A percentile compares a stretch with the other conserved stretches of the same genome.
Evolutionary conservation across 2,797 vertebrate genomes (phyloP).

Genomic region (Pterois miles): DNA sequence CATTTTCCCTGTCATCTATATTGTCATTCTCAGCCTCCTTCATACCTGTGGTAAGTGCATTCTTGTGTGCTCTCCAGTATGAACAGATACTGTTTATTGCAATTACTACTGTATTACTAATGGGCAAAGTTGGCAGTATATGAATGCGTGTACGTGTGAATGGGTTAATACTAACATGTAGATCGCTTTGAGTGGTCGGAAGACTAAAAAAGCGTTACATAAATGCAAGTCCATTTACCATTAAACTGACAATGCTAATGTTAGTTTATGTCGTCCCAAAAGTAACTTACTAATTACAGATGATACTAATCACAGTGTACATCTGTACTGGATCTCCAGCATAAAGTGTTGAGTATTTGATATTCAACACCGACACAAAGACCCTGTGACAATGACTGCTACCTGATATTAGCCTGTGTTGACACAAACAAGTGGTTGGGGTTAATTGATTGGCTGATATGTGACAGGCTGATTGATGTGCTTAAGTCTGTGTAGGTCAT

Average conservation of each 20-base stretch:
- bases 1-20: neutral
- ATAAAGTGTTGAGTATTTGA: neutral
- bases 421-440: conserved; percentile 11
- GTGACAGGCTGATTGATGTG: conserved; percentile 13
- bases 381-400: neutral
- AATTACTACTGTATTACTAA: conserved; percentile 18
- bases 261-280: conserved; percentile 10
- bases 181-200: no score
- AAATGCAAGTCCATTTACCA: no score
- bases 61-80: neutral
- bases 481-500: neutral
- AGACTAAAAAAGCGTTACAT: no score
- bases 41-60: neutral
- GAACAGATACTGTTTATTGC: neutral
- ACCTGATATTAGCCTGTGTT: neutral
- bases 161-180: no score
- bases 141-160: no score
- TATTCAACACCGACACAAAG: neutral
- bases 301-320: conserved; percentile 25
- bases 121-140: no score
- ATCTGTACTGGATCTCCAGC: conserved; percentile 3
- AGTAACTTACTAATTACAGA: conserved; percentile 29
- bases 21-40: neutral
- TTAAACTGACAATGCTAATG: conserved; percentile 16
- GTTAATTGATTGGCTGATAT: conserved; percentile 1